These are phyloP conservation scores for Bradypus variegatus DNA, from an alignment of 2,797 vertebrate species.

Conservation along the genomic window DNA sequence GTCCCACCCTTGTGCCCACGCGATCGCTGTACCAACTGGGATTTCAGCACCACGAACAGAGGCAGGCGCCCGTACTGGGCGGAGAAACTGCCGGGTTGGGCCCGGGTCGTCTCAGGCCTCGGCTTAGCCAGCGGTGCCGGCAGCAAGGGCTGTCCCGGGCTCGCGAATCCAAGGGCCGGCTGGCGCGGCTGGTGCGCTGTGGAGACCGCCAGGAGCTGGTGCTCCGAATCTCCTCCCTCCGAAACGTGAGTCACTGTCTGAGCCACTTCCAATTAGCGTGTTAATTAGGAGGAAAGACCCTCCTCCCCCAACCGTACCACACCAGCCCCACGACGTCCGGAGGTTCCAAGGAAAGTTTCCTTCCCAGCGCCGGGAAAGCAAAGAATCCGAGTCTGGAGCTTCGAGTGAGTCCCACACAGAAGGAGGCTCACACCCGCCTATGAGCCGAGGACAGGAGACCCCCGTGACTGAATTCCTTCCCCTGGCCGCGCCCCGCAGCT, in stretches of 20 bases:
- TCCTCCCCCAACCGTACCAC: background rate
- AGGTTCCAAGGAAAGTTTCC: conserved; percentile 41
- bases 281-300: conserved; percentile 66
- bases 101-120: background rate
- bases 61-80: fast-evolving
- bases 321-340: background rate
- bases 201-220: conserved; percentile 40
- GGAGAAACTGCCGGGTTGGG: fast-evolving
- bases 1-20: background rate
- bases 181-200: background rate
- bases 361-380: background rate
- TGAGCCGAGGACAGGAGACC: background rate
- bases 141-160: background rate
- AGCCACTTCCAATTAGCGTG: conserved; percentile 66
- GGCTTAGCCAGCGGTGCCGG: background rate
- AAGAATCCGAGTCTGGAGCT: background rate
- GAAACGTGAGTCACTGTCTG: conserved; percentile 54
- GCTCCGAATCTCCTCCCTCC: conserved; percentile 55
- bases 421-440: background rate
- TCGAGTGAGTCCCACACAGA: background rate
- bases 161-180: background rate
- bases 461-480: background rate
- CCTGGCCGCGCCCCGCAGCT: background rate
- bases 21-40: background rate
- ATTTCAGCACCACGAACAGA: conserved; percentile 65